Evolutionary conservation across 2,797 vertebrate species (phyloP).

Genomic region (Galaxias olidus): DNA sequence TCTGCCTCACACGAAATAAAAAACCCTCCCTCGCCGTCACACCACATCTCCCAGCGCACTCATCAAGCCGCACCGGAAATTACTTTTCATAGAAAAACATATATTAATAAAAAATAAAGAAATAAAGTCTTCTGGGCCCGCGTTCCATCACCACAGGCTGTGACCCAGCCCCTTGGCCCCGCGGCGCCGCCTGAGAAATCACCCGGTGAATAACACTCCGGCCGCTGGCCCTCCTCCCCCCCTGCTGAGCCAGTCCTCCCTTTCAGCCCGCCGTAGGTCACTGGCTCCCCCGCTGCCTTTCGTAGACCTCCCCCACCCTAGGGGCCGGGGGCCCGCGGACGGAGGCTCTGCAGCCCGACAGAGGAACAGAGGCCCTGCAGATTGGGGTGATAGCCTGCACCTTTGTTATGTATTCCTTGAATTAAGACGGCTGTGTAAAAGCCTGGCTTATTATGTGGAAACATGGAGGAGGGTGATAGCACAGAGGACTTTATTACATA

Average conservation of each 20-base stretch:
- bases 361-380: conserved; percentile 58
- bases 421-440: conserved; percentile 56
- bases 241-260: conserved; percentile 32
- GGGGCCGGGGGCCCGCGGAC: conserved; percentile 45
- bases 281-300: neutral
- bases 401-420: conserved; percentile 68
- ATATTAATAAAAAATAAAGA: no score
- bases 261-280: neutral
- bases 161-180: neutral
- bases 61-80: no score
- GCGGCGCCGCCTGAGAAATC: conserved; percentile 53
- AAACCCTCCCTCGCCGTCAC: no score
- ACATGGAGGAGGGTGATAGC: conserved; percentile 57
- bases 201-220: conserved; percentile 53
- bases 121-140: no score
- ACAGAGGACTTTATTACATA: conserved; percentile 65
- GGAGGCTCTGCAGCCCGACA: conserved; percentile 47
- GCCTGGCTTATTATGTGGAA: conserved; percentile 61
- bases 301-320: neutral
- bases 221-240: conserved; percentile 15
- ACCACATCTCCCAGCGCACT: no score
- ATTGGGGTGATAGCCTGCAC: conserved; percentile 65
- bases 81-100: no score
- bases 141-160: no score
- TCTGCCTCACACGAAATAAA: no score